A percentile compares a stretch with the other conserved stretches of the same genome.
phyloP scores from a whole-genome alignment of 2,113 vertebrate species.

The Hoplias malabaricus region DNA sequence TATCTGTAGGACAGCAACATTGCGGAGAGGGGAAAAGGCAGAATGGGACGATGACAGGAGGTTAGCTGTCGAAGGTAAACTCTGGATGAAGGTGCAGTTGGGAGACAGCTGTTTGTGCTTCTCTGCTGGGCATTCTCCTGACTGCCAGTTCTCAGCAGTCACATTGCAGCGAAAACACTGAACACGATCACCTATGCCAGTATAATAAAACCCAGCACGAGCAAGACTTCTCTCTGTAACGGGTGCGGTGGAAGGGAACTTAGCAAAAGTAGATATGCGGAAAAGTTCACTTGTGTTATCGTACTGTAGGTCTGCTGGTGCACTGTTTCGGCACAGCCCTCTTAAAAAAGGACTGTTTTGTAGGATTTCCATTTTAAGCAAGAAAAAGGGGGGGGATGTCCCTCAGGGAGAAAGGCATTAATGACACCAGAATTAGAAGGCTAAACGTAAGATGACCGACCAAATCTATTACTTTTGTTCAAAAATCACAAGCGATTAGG shows the following conservation, averaged over 20 bases:
- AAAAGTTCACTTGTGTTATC: constrained; percentile 92
- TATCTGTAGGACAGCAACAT: constrained; percentile 65
- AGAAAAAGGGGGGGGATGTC: constrained; percentile 78
- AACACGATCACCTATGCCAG: constrained; percentile 85
- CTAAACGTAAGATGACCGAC: not conserved
- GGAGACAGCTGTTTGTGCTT: constrained; percentile 87
- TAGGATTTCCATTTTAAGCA: constrained; percentile 79
- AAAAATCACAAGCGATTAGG: not conserved
- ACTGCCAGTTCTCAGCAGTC: constrained; percentile 88
- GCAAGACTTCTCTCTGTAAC: constrained; percentile 91
- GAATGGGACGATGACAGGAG: constrained; percentile 77
- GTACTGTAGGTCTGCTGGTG: constrained; percentile 81
- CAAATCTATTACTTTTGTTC: not conserved
- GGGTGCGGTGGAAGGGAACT: constrained; percentile 72
- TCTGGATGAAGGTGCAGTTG: constrained; percentile 87
- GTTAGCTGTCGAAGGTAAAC: constrained; percentile 69
- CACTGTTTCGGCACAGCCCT: constrained; percentile 75
- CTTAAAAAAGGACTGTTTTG: constrained; percentile 79
- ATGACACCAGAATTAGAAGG: constrained; percentile 45
- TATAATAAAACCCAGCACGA: constrained; percentile 94
- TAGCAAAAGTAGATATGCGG: constrained; percentile 88
- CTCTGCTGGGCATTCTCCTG: constrained; percentile 85
- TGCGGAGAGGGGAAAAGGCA: constrained; percentile 74
- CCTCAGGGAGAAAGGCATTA: constrained; percentile 87
- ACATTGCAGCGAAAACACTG: constrained; percentile 91